Conservation (phyloP, 2,888 invertebrate genomes). For the Mayetiola destructor region DNA sequence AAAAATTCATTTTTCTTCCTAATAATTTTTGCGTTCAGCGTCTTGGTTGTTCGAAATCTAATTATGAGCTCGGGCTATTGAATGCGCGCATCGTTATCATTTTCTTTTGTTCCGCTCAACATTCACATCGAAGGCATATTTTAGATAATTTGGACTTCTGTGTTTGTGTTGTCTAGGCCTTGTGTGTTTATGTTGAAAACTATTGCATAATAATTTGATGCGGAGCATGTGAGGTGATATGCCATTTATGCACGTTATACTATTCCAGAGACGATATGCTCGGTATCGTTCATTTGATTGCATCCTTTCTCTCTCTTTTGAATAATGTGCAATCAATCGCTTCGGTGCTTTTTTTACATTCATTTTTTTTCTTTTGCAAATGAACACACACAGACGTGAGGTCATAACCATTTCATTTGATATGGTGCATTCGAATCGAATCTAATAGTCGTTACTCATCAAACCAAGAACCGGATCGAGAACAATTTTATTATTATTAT, state of each 20-base stretch:
- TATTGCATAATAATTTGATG: no score
- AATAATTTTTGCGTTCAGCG: neutral
- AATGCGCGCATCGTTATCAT: conserved; percentile 3
- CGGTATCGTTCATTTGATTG: neutral
- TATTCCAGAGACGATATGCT: neutral
- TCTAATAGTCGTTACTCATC: neutral
- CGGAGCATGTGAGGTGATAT: neutral
- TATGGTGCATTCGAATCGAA: no score
- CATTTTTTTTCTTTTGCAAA: neutral
- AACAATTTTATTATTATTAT: no score
- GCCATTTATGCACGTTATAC: neutral
- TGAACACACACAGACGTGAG: conserved; percentile 1
- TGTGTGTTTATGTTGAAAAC: neutral
- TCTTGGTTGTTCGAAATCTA: neutral
- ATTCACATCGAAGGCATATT: neutral
- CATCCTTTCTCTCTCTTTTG: neutral
- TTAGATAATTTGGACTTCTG: neutral
- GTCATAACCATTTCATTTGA: conserved; percentile 8
- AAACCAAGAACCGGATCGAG: neutral
- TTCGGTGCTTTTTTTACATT: neutral
- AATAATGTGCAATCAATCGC: no score
- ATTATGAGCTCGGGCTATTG: conserved; percentile 4
- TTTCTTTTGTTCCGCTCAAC: conserved; percentile 1
- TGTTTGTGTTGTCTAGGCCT: neutral
- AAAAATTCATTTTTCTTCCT: conserved; percentile 3